A percentile compares a stretch with the other conserved stretches of the same genome.
These are phyloP conservation scores for Centropristis striata DNA, from an alignment of 2,113 vertebrate species.

Conservation along the genomic window DNA sequence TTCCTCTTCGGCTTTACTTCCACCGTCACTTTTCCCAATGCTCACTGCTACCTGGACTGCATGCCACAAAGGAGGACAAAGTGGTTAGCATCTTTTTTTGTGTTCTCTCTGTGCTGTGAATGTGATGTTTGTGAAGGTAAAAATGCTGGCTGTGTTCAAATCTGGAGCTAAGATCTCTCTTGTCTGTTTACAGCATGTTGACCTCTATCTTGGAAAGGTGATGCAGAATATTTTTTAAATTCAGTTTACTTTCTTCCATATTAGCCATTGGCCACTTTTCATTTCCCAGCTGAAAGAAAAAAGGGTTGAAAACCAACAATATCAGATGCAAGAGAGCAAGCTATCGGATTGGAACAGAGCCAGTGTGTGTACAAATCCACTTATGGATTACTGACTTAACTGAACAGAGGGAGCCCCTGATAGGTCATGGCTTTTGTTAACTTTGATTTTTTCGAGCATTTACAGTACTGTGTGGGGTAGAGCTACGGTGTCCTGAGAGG, in stretches of 20 bases:
- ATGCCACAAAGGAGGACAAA: constrained; percentile 99
- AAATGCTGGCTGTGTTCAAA: constrained; percentile 56
- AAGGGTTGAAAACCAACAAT: background rate
- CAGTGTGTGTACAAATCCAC: constrained; percentile 63
- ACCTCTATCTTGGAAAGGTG: constrained; percentile 14
- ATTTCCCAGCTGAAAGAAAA: constrained; percentile 15
- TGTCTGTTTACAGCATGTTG: background rate
- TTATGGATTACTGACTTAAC: constrained; percentile 61
- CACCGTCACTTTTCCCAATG: constrained; percentile 68
- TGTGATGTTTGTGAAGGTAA: constrained; percentile 59
- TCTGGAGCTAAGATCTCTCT: constrained; percentile 33
- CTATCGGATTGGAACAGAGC: constrained; percentile 58
- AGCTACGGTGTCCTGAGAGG: constrained; percentile 36
- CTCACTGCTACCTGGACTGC: constrained; percentile 97
- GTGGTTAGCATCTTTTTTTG: constrained; percentile 96
- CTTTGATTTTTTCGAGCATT: constrained; percentile 31
- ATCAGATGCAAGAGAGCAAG: constrained; percentile 34
- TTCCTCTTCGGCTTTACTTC: constrained; percentile 43
- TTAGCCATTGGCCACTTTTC: background rate
- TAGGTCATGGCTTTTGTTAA: constrained; percentile 30
- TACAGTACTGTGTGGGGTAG: constrained; percentile 31
- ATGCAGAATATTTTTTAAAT: background rate
- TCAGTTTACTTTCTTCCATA: background rate
- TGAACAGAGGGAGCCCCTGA: constrained; percentile 45
- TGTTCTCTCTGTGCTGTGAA: constrained; percentile 69